Base-by-base conservation (phyloP, 1,140 invertebrate genomes). In the Pemphigus obesinymphae region DNA sequence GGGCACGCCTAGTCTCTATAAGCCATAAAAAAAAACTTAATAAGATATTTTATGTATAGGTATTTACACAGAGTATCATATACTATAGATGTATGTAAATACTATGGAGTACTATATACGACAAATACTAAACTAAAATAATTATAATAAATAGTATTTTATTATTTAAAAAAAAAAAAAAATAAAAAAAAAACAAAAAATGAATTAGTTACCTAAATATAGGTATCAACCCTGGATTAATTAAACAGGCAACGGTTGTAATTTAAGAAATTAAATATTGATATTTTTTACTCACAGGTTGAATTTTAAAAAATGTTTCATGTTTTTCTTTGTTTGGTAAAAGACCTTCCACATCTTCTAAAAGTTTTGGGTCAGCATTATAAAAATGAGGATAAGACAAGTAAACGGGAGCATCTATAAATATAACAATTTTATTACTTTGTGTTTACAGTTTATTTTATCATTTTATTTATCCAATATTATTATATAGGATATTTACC, bases 331-430 rank as follows among this genome's bases (percentile, higher is more conserved):
- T 88, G 17, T 91, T 87, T 0, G 94, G 94, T 6, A 90, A 89
- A 1, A 97, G 86, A 11, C 95, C 95, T 82, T 92, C 91, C 6
- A 96, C 91, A 0, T 89, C 88, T 11, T 92, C 88, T 2, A 92
- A 85, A 0, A 96, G 89, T 53, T 88, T 88, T 0, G 92, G 91
- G 87, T 96, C 93, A 0, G 93, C 93, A 84, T 95, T 90, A 83
- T 92, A 93, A 87, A 96, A 97, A 86, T 97, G 95, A 7, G 95
- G 95, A 86, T 93, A 95, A 0, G 95, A 96, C 8, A 96, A 86
- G 84, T 93, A 95, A 2, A 96, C 92, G 0, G 95, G 95, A 15
- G 95, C 94, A 86, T 93, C 93, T 95, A 85, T 11, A 90, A 90
- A 82, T 83, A 83, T 70, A 8, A 55, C 13, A 31, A 15, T 66